phyloP scores from a whole-genome alignment of 23 tunicate species.

The Halocynthia aurantium region DNA sequence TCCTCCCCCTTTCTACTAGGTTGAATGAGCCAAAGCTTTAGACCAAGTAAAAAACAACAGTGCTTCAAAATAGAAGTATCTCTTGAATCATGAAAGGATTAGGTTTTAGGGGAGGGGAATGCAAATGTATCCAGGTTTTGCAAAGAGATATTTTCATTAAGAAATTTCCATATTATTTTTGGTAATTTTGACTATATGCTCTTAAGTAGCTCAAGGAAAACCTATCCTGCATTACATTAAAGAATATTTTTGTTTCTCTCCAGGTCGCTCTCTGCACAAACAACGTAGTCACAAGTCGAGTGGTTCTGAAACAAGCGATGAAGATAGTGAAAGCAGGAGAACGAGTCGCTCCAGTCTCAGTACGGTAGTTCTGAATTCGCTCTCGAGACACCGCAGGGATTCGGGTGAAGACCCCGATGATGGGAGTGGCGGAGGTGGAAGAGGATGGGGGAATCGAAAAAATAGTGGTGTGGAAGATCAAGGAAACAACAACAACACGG shows the following conservation, averaged over 20 bases:
- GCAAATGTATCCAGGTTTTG: too few relatives aligned
- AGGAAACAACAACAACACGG: background rate
- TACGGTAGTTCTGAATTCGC: constrained; percentile 16
- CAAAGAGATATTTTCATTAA: too few relatives aligned
- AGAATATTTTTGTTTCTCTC: background rate
- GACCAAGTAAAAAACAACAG: too few relatives aligned
- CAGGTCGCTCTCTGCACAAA: background rate
- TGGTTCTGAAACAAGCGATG: constrained; percentile 55
- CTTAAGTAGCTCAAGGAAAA: background rate
- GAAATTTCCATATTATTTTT: too few relatives aligned
- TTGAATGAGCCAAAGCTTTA: too few relatives aligned
- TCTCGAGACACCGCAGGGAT: constrained; percentile 35
- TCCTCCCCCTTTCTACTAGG: too few relatives aligned
- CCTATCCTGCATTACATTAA: background rate
- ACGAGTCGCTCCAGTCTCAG: constrained; percentile 45
- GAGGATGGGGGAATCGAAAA: background rate
- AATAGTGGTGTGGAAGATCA: background rate
- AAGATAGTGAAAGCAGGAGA: constrained; percentile 58
- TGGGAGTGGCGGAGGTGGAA: constrained; percentile 17
- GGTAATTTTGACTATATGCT: background rate
- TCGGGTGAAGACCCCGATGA: constrained; percentile 58
- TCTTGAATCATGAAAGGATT: too few relatives aligned
- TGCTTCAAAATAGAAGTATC: too few relatives aligned
- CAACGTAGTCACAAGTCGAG: constrained; percentile 25
- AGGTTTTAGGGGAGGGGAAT: too few relatives aligned